phyloP scores from a whole-genome alignment of 1,140 invertebrate species.

The Solenopsis fugax region DNA sequence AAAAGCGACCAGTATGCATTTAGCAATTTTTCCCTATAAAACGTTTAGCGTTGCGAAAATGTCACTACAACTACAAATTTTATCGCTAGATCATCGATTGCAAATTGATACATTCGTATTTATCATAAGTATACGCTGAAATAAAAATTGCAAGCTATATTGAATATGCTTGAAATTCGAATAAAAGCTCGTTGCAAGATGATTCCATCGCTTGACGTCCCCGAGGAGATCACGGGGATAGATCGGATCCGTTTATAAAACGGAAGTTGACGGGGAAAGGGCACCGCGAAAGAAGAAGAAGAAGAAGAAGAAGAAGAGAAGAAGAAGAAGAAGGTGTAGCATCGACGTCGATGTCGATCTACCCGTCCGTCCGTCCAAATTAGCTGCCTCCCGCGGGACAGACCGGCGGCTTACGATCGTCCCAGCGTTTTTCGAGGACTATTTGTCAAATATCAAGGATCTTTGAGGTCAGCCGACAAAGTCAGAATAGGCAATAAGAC shows the following conservation, averaged over 20 bases:
- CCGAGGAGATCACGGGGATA: not conserved
- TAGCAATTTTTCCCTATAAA: not conserved
- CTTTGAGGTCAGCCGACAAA: constrained; percentile 22
- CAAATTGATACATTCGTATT: constrained; percentile 4
- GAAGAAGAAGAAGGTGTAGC: not conserved
- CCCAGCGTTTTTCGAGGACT: constrained; percentile 28
- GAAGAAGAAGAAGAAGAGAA: not conserved
- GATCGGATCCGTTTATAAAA: constrained; percentile 40
- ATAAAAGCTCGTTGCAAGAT: constrained; percentile 1
- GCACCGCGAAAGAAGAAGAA: not conserved
- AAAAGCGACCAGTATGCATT: too few species aligned
- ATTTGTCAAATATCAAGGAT: constrained; percentile 52
- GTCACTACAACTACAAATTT: not conserved
- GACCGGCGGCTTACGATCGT: not conserved
- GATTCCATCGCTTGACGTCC: not conserved
- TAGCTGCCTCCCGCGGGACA: constrained; percentile 34
- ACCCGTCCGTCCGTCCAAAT: constrained; percentile 32
- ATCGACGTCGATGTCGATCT: constrained; percentile 23
- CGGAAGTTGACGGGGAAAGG: constrained; percentile 14
- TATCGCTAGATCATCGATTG: not conserved
- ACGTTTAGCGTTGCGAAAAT: not conserved
- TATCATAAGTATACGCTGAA: not conserved
- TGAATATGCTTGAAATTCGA: constrained; percentile 14
- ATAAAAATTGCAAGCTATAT: constrained; percentile 27
- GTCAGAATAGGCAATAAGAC: constrained; percentile 61